Evolutionary conservation across 53 echinoderm and acorn worm species (phyloP).

Genomic region (Arbacia lixula): DNA sequence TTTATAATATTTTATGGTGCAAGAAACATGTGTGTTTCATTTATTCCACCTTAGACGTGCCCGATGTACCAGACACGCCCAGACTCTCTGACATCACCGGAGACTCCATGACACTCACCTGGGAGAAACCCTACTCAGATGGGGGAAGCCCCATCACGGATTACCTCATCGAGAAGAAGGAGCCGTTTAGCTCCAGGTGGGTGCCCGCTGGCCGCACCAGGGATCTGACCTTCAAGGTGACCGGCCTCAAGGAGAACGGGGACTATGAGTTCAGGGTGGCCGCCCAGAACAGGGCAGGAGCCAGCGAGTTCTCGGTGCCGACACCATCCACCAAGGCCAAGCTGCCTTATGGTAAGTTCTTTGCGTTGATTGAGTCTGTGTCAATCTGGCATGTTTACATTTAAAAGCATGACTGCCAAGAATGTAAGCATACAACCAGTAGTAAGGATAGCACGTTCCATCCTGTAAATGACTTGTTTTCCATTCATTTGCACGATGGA

Average conservation of each 20-base stretch:
- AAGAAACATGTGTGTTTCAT: background rate
- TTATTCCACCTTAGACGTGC: conserved; percentile 51
- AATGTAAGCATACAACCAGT: too few relatives aligned
- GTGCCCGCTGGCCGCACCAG: conserved; percentile 64
- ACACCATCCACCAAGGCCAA: conserved; percentile 77
- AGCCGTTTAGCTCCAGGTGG: conserved; percentile 76
- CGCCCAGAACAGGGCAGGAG: conserved; percentile 89
- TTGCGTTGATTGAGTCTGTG: background rate
- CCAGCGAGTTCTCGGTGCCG: conserved; percentile 71
- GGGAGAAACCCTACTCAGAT: conserved; percentile 81
- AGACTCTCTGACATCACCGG: conserved; percentile 59
- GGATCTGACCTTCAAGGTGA: conserved; percentile 52
- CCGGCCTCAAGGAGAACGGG: conserved; percentile 75
- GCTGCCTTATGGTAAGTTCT: conserved; percentile 84
- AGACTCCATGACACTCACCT: conserved; percentile 69
- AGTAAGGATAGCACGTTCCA: too few relatives aligned
- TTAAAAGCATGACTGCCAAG: too few relatives aligned
- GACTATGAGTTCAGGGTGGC: conserved; percentile 92
- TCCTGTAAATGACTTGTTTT: too few relatives aligned
- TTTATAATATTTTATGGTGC: too few relatives aligned
- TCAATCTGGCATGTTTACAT: too few relatives aligned
- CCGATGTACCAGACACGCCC: conserved; percentile 69
- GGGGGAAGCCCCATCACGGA: conserved; percentile 80
- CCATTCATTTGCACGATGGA: too few relatives aligned
- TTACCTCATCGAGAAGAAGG: conserved; percentile 82